These are phyloP conservation scores for Clavelina lepadiformis DNA, from an alignment of 23 tunicate species.

Conservation along the genomic window DNA sequence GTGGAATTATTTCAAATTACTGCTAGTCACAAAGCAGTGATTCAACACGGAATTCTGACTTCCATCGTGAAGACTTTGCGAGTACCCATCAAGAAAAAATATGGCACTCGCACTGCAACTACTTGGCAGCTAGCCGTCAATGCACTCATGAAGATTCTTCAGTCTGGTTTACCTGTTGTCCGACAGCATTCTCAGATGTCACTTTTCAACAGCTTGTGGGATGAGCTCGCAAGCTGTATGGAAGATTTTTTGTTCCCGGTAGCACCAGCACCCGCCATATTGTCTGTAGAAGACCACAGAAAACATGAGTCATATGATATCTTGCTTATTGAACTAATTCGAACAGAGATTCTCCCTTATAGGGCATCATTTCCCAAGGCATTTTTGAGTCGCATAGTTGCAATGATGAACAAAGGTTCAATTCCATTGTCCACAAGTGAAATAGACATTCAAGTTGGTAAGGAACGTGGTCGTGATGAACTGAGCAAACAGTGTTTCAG, in stretches of 20 bases:
- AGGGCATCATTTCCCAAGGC: conserved; percentile 59
- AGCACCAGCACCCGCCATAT: conserved; percentile 23
- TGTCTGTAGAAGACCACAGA: conserved; percentile 57
- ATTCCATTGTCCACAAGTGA: conserved; percentile 28
- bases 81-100: conserved; percentile 39
- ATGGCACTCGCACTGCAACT: conserved; percentile 14
- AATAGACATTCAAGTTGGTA: conserved; percentile 29
- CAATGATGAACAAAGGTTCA: conserved; percentile 76
- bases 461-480: conserved; percentile 45
- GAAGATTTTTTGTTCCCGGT: conserved; percentile 78
- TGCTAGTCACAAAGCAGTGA: conserved; percentile 92
- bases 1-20: conserved; percentile 85
- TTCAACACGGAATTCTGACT: conserved; percentile 53
- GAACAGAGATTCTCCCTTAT: conserved; percentile 76
- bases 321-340: conserved; percentile 52
- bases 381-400: conserved; percentile 50
- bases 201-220: conserved; percentile 74
- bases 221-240: conserved; percentile 69
- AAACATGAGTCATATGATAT: conserved; percentile 69
- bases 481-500: conserved; percentile 76
- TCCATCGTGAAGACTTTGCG: conserved; percentile 45
- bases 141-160: conserved; percentile 61
- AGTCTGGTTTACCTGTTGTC: conserved; percentile 87
- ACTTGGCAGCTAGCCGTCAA: conserved; percentile 91
- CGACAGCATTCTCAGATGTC: conserved; percentile 82